Evolutionary conservation across 2,113 vertebrate genomes (phyloP).

Genomic region (Diphyllodes magnificus): DNA sequence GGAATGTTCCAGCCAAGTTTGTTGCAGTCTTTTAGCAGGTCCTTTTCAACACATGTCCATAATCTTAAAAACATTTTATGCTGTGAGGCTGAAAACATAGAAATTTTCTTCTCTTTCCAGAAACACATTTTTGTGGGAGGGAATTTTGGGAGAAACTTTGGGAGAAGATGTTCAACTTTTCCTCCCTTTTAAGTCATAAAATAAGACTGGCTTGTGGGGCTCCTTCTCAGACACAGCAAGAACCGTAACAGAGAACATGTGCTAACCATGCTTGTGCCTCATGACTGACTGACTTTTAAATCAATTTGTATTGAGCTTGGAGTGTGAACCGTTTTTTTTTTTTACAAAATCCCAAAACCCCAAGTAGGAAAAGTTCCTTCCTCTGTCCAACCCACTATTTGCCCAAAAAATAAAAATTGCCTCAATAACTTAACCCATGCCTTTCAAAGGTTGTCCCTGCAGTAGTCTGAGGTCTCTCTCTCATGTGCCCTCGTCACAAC

Average conservation of each 20-base stretch:
- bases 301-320: neutral
- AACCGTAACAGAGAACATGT: neutral
- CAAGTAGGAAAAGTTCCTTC: neutral
- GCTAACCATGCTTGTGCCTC: neutral
- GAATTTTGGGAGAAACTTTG: neutral
- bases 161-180: neutral
- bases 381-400: neutral
- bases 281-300: neutral
- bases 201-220: neutral
- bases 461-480: neutral
- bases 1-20: neutral
- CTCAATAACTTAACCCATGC: neutral
- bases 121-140: neutral
- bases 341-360: accelerated
- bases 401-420: neutral
- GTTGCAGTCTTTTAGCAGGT: neutral
- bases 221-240: neutral
- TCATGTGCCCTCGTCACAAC: neutral
- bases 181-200: neutral
- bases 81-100: neutral
- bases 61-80: neutral
- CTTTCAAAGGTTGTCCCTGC: neutral
- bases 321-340: neutral
- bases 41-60: neutral
- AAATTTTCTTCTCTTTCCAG: neutral